phyloP scores from a whole-genome alignment of 2,888 invertebrate genomes.

The Dorcus hopei region DNA sequence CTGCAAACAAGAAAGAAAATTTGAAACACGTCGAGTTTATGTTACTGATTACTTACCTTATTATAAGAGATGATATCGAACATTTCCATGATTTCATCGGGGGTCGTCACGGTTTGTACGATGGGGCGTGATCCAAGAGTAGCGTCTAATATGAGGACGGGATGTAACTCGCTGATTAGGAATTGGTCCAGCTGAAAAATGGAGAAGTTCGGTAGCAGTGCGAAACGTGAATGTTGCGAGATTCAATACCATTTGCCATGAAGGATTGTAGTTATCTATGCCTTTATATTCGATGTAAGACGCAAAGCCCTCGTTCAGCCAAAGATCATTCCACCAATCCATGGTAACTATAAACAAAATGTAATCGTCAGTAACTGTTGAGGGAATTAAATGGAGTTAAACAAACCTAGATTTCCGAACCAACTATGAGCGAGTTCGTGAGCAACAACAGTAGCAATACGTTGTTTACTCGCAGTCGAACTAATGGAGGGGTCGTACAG shows the following conservation, averaged over 20 bases:
- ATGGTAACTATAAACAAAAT: constrained; percentile 68
- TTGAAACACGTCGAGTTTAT: too few relatives aligned
- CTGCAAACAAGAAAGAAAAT: constrained; percentile 44
- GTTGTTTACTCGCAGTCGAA: constrained; percentile 72
- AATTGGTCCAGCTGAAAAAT: constrained; percentile 72
- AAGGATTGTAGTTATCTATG: constrained; percentile 64
- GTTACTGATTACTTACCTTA: constrained; percentile 58
- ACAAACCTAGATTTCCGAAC: constrained; percentile 81
- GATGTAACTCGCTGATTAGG: constrained; percentile 66
- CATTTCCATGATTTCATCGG: constrained; percentile 86
- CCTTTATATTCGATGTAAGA: constrained; percentile 84
- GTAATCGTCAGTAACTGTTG: background rate
- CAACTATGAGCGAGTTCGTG: constrained; percentile 96
- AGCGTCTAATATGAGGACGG: constrained; percentile 72
- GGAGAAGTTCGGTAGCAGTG: background rate
- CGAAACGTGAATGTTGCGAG: too few relatives aligned
- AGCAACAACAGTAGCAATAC: constrained; percentile 77
- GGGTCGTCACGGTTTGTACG: constrained; percentile 77
- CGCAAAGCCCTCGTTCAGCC: constrained; percentile 94
- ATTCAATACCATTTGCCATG: constrained; percentile 73
- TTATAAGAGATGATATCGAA: constrained; percentile 90
- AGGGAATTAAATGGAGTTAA: background rate
- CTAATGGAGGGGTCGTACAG: constrained; percentile 72
- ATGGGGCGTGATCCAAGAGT: constrained; percentile 87
- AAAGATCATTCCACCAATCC: constrained; percentile 91